Percentiles rank a stretch among this genome's conserved stretches.
Conservation (phyloP, 2,797 vertebrate species). For the Sebastes taczanowskii region DNA sequence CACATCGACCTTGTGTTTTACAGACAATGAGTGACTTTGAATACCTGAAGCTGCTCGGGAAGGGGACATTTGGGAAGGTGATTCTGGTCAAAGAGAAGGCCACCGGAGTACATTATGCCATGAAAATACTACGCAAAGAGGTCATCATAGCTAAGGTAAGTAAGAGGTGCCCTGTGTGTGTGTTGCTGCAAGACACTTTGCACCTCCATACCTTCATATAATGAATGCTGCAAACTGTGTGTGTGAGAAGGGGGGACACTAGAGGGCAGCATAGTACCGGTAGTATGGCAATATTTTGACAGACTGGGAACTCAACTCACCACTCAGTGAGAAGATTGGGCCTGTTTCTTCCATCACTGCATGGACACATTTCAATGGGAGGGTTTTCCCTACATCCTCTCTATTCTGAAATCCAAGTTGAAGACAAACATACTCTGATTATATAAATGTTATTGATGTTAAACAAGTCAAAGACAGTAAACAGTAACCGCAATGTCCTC, state of each 20-base stretch:
- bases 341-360: background rate
- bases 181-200: background rate
- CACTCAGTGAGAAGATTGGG: background rate
- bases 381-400: background rate
- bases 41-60: constrained; percentile 92
- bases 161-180: background rate
- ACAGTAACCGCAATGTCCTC: background rate
- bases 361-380: background rate
- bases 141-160: constrained; percentile 91
- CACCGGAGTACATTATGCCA: constrained; percentile 89
- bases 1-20: background rate
- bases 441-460: background rate
- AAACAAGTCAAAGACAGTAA: background rate
- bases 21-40: constrained; percentile 94
- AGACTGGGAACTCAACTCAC: background rate
- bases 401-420: too few relatives aligned
- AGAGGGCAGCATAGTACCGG: background rate
- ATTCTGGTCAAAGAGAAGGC: constrained; percentile 91
- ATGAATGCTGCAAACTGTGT: background rate
- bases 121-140: constrained; percentile 93
- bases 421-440: background rate
- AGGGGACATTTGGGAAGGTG: constrained; percentile 93
- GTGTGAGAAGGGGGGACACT: background rate
- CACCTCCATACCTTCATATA: background rate
- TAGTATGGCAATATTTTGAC: background rate